phyloP scores from a whole-genome alignment of 2,797 vertebrate genomes.

The Gobio occitaniae region DNA sequence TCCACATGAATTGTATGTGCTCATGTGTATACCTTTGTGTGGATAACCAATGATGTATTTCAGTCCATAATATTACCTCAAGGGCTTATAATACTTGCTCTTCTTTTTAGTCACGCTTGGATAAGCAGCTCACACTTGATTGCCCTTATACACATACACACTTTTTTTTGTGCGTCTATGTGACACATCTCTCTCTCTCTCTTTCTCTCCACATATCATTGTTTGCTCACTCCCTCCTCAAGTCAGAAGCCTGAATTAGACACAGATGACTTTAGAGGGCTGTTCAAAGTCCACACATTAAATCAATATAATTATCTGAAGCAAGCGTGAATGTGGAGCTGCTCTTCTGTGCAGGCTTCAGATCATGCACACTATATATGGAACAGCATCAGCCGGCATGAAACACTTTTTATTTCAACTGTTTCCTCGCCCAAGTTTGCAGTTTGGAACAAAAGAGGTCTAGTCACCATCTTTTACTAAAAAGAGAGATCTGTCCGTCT shows the following conservation, averaged over 20 bases:
- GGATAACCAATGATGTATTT: not conserved
- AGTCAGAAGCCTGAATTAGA: slow-evolving; percentile 44
- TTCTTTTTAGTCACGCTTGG: slow-evolving; percentile 37
- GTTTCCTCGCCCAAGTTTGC: not conserved
- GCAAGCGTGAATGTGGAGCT: slow-evolving; percentile 40
- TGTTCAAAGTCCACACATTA: slow-evolving; percentile 54
- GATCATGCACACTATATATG: slow-evolving; percentile 35
- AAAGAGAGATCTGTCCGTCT: not conserved
- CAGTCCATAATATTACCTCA: not conserved
- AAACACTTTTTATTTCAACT: slow-evolving; percentile 11
- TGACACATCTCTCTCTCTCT: slow-evolving; percentile 10
- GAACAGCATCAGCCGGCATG: not conserved
- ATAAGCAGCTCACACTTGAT: slow-evolving; percentile 35
- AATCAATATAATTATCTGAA: slow-evolving; percentile 57
- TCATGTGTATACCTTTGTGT: not conserved
- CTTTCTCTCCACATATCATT: slow-evolving; percentile 23
- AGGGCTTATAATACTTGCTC: slow-evolving; percentile 14
- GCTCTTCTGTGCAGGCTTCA: slow-evolving; percentile 17
- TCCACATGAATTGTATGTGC: not conserved
- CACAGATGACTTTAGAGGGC: slow-evolving; percentile 50
- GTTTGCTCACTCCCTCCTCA: slow-evolving; percentile 43
- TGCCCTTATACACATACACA: slow-evolving; percentile 18
- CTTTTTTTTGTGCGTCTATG: slow-evolving; percentile 1
- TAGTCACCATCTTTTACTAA: not conserved
- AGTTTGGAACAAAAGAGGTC: not conserved